Conservation (phyloP, 2,113 vertebrate genomes). For the Pseudorasbora parva region DNA sequence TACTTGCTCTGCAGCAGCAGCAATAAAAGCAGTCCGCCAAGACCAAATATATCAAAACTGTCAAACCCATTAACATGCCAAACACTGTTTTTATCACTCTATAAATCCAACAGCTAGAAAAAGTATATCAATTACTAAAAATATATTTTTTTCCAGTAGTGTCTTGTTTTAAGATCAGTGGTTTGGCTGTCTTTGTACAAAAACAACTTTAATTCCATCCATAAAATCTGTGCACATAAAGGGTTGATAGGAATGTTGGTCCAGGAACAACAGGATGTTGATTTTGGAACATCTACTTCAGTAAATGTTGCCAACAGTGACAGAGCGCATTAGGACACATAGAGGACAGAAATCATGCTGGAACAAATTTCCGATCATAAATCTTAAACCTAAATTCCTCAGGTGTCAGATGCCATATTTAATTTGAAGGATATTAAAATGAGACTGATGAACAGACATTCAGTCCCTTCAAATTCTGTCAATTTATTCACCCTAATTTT, state of each 20-base stretch:
- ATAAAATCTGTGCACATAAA: neutral
- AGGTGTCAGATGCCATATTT: neutral
- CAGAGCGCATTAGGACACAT: neutral
- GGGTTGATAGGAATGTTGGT: slow-evolving; percentile 2
- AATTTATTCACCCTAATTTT: neutral
- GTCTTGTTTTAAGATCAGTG: neutral
- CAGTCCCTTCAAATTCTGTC: neutral
- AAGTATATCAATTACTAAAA: too few species aligned
- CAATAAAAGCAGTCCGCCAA: too few species aligned
- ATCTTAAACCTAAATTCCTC: neutral
- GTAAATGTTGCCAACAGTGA: neutral
- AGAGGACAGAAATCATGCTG: neutral
- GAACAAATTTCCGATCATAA: neutral
- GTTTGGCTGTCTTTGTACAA: neutral
- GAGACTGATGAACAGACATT: neutral
- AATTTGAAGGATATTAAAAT: neutral
- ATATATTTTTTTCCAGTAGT: too few species aligned
- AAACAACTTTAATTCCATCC: neutral
- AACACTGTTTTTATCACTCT: too few species aligned
- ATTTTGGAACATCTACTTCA: slow-evolving; percentile 7
- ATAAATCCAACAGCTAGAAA: too few species aligned
- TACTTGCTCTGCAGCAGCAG: too few species aligned
- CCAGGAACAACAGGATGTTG: slow-evolving; percentile 7
- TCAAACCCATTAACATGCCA: too few species aligned
- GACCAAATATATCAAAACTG: too few species aligned